Percentiles rank a stretch among this genome's conserved stretches.
These are phyloP conservation scores for Notothenia rossii DNA, from an alignment of 2,113 vertebrate genomes.

Conservation along the genomic window DNA sequence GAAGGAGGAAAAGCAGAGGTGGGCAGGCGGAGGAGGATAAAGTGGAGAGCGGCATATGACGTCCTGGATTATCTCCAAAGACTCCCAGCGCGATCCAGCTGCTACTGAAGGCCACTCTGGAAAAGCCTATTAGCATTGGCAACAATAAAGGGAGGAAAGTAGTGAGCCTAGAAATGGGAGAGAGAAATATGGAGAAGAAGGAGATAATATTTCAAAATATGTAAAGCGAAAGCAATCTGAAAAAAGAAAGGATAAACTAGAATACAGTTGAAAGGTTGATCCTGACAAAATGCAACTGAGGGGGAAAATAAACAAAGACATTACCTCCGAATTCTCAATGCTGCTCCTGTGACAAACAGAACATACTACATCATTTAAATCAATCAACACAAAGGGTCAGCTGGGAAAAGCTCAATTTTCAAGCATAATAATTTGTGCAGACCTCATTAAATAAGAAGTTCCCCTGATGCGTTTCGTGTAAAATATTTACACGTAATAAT, in stretches of 20 bases:
- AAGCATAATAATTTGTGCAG: neutral
- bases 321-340: neutral
- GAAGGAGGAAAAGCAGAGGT: slow-evolving; percentile 33
- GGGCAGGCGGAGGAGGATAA: slow-evolving; percentile 45
- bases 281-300: neutral
- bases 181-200: neutral
- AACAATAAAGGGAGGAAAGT: slow-evolving; percentile 26
- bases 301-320: neutral
- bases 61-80: slow-evolving; percentile 61
- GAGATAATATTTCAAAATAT: neutral
- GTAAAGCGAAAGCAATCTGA: neutral
- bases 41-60: slow-evolving; percentile 58
- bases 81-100: slow-evolving; percentile 63
- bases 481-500: neutral
- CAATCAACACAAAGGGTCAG: neutral
- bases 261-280: neutral
- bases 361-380: slow-evolving; percentile 7
- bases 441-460: neutral
- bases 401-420: slow-evolving; percentile 3
- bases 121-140: slow-evolving; percentile 60
- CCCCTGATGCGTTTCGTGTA: neutral
- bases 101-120: slow-evolving; percentile 62
- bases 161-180: neutral
- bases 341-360: neutral
- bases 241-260: neutral